Percentiles rank a stretch among this genome's conserved stretches.
Evolutionary conservation across 2,888 invertebrate genomes (phyloP).

Genomic region (Ceratothoa steindachneri): DNA sequence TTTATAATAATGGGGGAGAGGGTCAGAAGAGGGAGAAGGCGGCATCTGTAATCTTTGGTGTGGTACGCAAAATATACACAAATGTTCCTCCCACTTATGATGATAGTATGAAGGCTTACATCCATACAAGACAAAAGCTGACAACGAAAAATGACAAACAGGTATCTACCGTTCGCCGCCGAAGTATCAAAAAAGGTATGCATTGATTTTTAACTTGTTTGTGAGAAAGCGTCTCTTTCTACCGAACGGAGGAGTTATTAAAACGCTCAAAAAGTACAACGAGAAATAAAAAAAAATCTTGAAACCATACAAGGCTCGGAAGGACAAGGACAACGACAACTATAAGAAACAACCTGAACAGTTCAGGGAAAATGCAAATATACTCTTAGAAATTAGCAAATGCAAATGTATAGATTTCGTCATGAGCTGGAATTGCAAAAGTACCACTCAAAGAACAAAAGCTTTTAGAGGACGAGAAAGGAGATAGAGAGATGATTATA

Average conservation of each 20-base stretch:
- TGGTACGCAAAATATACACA: background rate
- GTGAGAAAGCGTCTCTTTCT: conserved; percentile 3
- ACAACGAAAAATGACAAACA: conserved; percentile 11
- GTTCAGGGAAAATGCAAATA: conserved; percentile 8
- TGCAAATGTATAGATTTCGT: conserved; percentile 9
- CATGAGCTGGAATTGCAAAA: conserved; percentile 10
- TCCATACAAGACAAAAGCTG: conserved; percentile 5
- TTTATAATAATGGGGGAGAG: background rate
- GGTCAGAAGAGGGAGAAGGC: background rate
- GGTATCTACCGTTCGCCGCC: background rate
- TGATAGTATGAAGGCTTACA: conserved; percentile 9
- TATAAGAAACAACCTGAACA: conserved; percentile 11
- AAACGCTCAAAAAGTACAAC: background rate
- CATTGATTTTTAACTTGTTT: conserved; percentile 5
- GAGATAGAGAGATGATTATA: conserved; percentile 7
- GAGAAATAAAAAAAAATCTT: conserved; percentile 7
- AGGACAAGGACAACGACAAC: background rate
- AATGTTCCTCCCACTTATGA: conserved; percentile 4
- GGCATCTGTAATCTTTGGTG: conserved; percentile 8
- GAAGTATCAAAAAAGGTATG: conserved; percentile 7
- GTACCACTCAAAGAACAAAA: conserved; percentile 6
- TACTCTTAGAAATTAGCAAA: conserved; percentile 8
- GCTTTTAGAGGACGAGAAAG: conserved; percentile 1
- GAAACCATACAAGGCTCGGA: conserved; percentile 14
- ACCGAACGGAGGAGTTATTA: background rate